A percentile compares a stretch with the other conserved stretches of the same genome.
These are phyloP conservation scores for Hydra vulgaris DNA, from an alignment of 30 jellyfish, hydroid and myxozoan species.

Conservation along the genomic window DNA sequence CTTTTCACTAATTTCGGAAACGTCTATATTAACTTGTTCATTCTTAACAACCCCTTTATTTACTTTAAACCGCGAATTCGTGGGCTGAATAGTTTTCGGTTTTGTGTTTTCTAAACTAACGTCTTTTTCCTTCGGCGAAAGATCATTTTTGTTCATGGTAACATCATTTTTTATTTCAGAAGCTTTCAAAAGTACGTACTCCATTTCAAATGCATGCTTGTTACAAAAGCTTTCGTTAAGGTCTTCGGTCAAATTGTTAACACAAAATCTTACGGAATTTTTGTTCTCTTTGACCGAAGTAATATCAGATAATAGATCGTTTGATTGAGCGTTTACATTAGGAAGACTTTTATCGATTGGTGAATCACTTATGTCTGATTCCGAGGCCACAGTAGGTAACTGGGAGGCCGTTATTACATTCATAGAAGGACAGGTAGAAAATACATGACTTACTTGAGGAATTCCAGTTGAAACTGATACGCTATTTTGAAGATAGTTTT, in stretches of 20 bases:
- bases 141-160: background rate
- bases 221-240: background rate
- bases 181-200: background rate
- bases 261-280: too few species aligned
- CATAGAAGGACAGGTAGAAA: background rate
- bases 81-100: background rate
- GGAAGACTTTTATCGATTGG: background rate
- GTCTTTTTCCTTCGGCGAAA: background rate
- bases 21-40: background rate
- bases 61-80: background rate
- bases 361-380: background rate
- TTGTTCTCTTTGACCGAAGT: too few species aligned
- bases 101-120: background rate
- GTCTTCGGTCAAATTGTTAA: background rate
- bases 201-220: background rate
- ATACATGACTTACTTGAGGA: background rate
- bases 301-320: too few species aligned
- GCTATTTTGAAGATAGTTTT: background rate
- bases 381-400: background rate
- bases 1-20: background rate
- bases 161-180: background rate
- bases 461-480: background rate
- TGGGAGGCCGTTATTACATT: background rate
- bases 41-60: background rate
- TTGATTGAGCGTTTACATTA: background rate